Base-by-base conservation (phyloP, 2,113 vertebrate genomes). In the Poecile atricapillus region DNA sequence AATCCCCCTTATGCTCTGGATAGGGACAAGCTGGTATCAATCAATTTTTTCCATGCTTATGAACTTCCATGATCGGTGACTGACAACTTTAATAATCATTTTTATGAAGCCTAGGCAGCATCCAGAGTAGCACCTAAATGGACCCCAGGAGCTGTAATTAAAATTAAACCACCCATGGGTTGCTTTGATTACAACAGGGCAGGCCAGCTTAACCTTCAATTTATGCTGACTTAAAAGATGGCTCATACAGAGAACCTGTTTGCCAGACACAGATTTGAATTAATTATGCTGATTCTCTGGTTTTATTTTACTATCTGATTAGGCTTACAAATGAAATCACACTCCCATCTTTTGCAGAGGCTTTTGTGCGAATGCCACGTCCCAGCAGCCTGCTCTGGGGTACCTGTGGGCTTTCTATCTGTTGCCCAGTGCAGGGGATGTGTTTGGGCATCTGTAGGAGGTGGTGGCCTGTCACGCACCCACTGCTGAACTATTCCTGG, bases 141-240 rank as follows among this genome's bases (percentile, higher is more conserved):
- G 79, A 94, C 92, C 75, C 92, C 80, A 96, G 93, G 85, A 96
- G 83, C 87, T 97, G 73, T 94, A 97, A 97, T 97, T 95, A 96
- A 95, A 97, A 95, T 95, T 89, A 96, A 90, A 81, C 84, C 1
- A 17, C 83, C 70, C 44, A 74, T 89, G 94, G 82, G 56, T 78
- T 94, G 80, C 87, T 94, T 96, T 95, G 93, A 97, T 96, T 96
- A 85, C 58, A 95, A 69, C 16, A 23, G 78, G 67, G 56, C 53
- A 85, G 89, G 74, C 88, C 71, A 94, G 52, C 52, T 95, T 96
- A 95, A 95, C 88, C 88, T 96, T 94, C 47, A 19, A 60, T 95
- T 94, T 86, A 65, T 87, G 59, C 93, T 90, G 89, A 82, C 62
- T 80, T 96, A 93, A 92, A 96, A 91, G 86, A 89, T 76, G 53